Evolutionary conservation across 2,888 invertebrate genomes (phyloP).

Genomic region (Dryobota labecula): DNA sequence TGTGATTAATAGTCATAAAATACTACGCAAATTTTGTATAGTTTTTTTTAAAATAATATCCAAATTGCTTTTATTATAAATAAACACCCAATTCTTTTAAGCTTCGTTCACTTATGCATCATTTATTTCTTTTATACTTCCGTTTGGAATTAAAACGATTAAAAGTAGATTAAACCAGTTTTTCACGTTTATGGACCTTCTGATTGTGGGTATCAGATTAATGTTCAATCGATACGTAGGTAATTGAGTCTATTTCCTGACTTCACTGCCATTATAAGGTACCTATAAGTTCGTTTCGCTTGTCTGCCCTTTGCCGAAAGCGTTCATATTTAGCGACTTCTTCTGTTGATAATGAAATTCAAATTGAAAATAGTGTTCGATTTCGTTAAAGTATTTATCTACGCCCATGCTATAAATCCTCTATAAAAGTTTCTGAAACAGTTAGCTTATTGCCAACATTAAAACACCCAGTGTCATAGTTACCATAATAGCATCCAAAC

Average conservation of each 20-base stretch:
- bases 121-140: slow-evolving; percentile 14
- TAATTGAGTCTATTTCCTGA: slow-evolving; percentile 79
- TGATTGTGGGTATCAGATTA: slow-evolving; percentile 73
- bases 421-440: too few relatives aligned
- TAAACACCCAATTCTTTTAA: not conserved
- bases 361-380: not conserved
- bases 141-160: slow-evolving; percentile 47
- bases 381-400: not conserved
- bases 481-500: too few relatives aligned
- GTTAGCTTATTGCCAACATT: too few relatives aligned
- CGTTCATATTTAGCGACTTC: slow-evolving; percentile 40
- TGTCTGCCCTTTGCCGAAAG: slow-evolving; percentile 67
- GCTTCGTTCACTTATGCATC: slow-evolving; percentile 3
- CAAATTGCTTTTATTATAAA: not conserved
- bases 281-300: slow-evolving; percentile 72
- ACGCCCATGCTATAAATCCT: too few relatives aligned
- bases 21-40: not conserved
- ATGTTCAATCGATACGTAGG: slow-evolving; percentile 70
- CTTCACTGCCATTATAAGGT: slow-evolving; percentile 73
- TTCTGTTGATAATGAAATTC: not conserved
- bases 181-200: slow-evolving; percentile 61
- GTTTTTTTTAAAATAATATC: not conserved
- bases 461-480: too few relatives aligned
- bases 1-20: not conserved
- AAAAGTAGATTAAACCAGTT: slow-evolving; percentile 55